Base-by-base conservation (phyloP, 1,140 invertebrate species). In the Danaus plexippus region DNA sequence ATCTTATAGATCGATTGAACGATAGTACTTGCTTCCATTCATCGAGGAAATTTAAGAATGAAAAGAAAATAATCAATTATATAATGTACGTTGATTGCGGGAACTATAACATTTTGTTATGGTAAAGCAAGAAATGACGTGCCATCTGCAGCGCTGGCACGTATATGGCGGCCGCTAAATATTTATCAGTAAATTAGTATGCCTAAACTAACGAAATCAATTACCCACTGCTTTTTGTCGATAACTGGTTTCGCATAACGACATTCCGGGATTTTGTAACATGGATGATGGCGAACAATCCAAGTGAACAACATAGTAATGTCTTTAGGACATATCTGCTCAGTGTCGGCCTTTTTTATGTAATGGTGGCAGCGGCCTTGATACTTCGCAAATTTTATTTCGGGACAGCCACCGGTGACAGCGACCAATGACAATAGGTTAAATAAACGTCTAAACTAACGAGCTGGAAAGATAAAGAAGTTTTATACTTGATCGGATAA, bases 111-210 rank as follows among this genome's bases (percentile, higher is more conserved):
- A 76, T 71, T 76, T 72, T 66, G 66, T 67, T 66, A 70, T 69
- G 65, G 66, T 72, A 75, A 74, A 73, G 72, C 67, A 75, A 59
- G 66, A 59, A 67, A 62, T 64, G 56, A 68, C 66, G 63, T 68
- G 69, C 72, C 75, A 75, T 80, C 75, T 75, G 72, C 71, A 73
- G 57, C 63, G 68, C 67, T 64, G 71, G 67, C 73, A 75, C 76
- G 67, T 72, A 76, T 77, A 77, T 69, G 72, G 75, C 59, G 54
- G 59, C 69, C 63, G 59, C 72, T 80, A 71, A 79, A 83, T 81
- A 83, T 83, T 83, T 75, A 83, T 78, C 75, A 78, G 69, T 62
- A 73, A 80, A 80, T 83, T 81, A 80, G 77, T 81, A 80, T 78
- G 75, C 71, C 73, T 75, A 80, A 81, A 81, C 77, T 75, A 80